Evolutionary conservation across 2,797 vertebrate genomes (phyloP).

Genomic region (Telmatherina bonti): DNA sequence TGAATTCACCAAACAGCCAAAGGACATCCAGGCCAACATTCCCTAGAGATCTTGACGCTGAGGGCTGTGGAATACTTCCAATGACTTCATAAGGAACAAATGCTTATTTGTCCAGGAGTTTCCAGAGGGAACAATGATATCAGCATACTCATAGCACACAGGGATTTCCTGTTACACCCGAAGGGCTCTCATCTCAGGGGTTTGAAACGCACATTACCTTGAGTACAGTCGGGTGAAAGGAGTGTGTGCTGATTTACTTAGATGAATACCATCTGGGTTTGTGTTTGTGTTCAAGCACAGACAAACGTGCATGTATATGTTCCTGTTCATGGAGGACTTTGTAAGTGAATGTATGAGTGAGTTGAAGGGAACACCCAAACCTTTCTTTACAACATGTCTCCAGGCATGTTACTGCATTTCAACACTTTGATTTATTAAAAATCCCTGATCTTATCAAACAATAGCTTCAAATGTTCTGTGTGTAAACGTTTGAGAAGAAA

Average conservation of each 20-base stretch:
- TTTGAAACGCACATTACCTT: slow-evolving; percentile 33
- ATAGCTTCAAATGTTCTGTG: slow-evolving; percentile 28
- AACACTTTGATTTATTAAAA: slow-evolving; percentile 1
- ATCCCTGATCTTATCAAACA: slow-evolving; percentile 22
- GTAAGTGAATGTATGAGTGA: background rate
- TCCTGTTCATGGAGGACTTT: background rate
- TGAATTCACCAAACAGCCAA: slow-evolving; percentile 53
- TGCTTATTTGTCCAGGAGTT: slow-evolving; percentile 52
- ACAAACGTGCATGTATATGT: background rate
- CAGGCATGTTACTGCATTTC: slow-evolving; percentile 1
- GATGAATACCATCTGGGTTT: background rate
- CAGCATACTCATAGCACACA: slow-evolving; percentile 49
- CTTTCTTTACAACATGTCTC: no score
- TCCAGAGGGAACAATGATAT: slow-evolving; percentile 78
- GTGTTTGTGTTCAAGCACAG: background rate
- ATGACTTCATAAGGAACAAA: slow-evolving; percentile 70
- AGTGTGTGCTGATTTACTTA: slow-evolving; percentile 1
- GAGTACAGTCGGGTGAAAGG: slow-evolving; percentile 1
- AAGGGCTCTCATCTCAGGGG: slow-evolving; percentile 35
- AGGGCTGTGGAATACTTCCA: slow-evolving; percentile 59
- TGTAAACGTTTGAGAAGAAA: slow-evolving; percentile 29
- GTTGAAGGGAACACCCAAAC: slow-evolving; percentile 10
- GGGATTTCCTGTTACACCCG: slow-evolving; percentile 71
- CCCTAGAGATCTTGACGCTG: slow-evolving; percentile 31
- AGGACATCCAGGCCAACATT: slow-evolving; percentile 41